A percentile compares a stretch with the other conserved stretches of the same genome.
Evolutionary conservation across 2,888 invertebrate genomes (phyloP).

Genomic region (Hydrotaea diabolus): DNA sequence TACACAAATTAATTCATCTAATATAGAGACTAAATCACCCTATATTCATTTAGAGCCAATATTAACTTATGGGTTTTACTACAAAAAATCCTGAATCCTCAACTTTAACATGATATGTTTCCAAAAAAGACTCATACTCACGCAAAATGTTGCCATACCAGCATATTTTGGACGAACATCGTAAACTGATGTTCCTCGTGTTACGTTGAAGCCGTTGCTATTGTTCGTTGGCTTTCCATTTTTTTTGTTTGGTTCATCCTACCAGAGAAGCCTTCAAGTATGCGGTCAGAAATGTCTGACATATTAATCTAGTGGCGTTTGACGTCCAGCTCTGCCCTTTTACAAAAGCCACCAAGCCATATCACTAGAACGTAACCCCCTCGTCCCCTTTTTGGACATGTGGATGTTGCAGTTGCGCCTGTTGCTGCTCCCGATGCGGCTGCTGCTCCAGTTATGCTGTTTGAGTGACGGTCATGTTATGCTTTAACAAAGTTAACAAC

Average conservation of each 20-base stretch:
- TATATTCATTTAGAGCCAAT: no score
- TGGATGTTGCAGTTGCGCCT: neutral
- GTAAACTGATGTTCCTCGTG: neutral
- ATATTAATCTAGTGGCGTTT: constrained; percentile 55
- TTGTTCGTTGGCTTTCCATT: neutral
- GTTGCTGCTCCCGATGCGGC: neutral
- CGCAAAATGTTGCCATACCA: neutral
- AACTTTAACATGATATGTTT: neutral
- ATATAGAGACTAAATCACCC: no score
- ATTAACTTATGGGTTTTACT: neutral
- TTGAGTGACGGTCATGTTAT: constrained; percentile 53
- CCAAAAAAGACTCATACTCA: neutral
- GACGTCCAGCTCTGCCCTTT: constrained; percentile 12
- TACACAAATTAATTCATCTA: no score
- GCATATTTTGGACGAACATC: neutral
- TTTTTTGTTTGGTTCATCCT: neutral
- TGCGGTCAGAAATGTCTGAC: constrained; percentile 54
- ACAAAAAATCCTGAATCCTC: neutral
- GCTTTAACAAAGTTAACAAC: constrained; percentile 58
- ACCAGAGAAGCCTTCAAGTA: constrained; percentile 6
- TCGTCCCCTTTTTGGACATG: neutral
- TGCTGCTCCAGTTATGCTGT: constrained; percentile 10
- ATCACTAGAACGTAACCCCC: neutral
- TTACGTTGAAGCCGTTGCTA: neutral
- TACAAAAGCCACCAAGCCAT: neutral